Conservation (phyloP, 2,797 vertebrate species). For the Podarcis lilfordi region DNA sequence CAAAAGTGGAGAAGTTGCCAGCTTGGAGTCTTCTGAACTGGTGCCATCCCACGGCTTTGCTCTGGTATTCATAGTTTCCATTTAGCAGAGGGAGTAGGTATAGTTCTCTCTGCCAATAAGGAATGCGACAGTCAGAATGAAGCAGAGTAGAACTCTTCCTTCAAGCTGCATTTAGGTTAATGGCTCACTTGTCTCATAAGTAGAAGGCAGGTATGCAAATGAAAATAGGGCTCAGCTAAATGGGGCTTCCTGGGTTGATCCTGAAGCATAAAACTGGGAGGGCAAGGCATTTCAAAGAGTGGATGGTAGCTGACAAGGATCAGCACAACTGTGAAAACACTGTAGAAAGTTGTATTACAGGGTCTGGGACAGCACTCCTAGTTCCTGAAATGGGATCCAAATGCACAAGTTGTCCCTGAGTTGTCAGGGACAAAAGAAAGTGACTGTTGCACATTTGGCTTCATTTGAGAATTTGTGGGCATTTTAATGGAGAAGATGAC, state of each 20-base stretch:
- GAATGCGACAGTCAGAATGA: background rate
- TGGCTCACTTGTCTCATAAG: background rate
- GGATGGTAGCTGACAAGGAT: background rate
- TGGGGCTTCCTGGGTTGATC: background rate
- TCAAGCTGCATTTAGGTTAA: background rate
- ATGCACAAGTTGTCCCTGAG: background rate
- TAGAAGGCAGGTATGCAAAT: background rate
- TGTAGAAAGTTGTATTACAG: background rate
- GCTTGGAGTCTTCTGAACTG: background rate
- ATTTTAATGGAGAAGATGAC: background rate
- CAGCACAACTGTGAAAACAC: background rate
- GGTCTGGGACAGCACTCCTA: background rate
- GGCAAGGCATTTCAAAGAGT: background rate
- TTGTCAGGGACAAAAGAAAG: background rate
- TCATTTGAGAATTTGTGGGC: background rate
- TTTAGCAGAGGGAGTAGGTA: background rate
- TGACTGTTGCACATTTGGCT: background rate
- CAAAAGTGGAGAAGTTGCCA: background rate
- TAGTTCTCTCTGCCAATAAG: background rate
- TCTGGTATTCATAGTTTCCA: background rate
- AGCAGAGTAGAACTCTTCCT: background rate
- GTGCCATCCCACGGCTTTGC: background rate
- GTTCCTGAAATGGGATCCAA: background rate
- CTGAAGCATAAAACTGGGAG: background rate
- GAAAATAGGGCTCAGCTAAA: background rate